Percentiles rank a stretch among this genome's conserved stretches.
Evolutionary conservation across 2,888 invertebrate genomes (phyloP).

Genomic region (Coremacera marginata): DNA sequence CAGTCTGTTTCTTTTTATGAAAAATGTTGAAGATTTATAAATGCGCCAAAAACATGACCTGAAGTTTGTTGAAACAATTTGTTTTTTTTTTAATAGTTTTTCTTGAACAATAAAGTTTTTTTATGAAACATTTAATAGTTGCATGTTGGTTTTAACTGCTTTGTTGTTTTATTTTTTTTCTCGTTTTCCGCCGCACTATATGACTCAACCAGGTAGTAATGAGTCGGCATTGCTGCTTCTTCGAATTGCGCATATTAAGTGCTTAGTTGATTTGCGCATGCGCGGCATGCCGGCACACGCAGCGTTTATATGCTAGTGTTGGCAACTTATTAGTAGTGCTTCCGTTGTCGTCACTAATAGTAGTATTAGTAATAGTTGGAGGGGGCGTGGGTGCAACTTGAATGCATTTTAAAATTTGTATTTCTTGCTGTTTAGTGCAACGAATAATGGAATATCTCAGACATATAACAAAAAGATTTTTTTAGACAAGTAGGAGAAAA

Average conservation of each 20-base stretch:
- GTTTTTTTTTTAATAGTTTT: too few relatives aligned
- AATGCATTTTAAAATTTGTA: slow-evolving; percentile 22
- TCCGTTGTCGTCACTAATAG: not conserved
- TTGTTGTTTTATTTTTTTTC: not conserved
- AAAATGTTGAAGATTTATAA: too few relatives aligned
- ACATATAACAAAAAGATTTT: not conserved
- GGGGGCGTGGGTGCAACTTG: not conserved
- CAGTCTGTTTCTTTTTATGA: too few relatives aligned
- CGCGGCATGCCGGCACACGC: slow-evolving; percentile 2
- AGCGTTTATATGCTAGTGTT: not conserved
- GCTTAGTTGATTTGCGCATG: slow-evolving; percentile 17
- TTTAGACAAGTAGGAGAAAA: not conserved
- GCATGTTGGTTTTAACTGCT: not conserved
- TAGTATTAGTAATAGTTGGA: not conserved
- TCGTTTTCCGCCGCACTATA: not conserved
- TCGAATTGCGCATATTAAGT: not conserved
- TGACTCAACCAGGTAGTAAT: slow-evolving; percentile 13
- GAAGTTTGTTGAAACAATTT: too few relatives aligned
- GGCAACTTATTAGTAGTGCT: not conserved
- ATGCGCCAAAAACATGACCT: too few relatives aligned
- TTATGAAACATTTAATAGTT: not conserved
- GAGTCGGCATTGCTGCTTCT: not conserved
- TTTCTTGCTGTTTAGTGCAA: not conserved
- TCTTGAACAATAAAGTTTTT: too few relatives aligned
- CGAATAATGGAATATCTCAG: not conserved